Base-by-base conservation (phyloP, 2,888 invertebrate species). In the Kuschelorhynchus macadamiae region DNA sequence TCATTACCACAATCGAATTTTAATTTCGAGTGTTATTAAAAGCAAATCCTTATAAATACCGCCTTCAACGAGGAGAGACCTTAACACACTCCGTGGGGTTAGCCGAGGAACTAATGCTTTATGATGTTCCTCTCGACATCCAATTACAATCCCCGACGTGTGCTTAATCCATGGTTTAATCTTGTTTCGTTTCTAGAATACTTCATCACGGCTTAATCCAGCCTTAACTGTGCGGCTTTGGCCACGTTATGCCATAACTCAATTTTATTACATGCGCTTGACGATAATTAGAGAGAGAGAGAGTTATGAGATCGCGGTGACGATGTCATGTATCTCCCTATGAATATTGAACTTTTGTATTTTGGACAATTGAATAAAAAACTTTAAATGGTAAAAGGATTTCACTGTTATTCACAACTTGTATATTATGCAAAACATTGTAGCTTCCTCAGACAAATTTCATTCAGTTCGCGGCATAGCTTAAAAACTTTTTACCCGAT, bases 101-200 rank as follows among this genome's bases (percentile, higher is more conserved):
- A n/a, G 55, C 42, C 42, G 39, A n/a, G 25, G 49, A 49, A 56
- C 42, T 64, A 60, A 66, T 30, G 59, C 66, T 52, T 44, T 20
- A 49, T 56, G 56, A 57, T 39, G 56, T 47, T 46, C n/a, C 63
- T 49, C 39, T 18, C 66, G 60, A 49, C 60, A 52, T 68, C 64
- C 68, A 68, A 68, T 68, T 68, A 68, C 60, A 62, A 63, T 20
- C 57, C 57, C 44, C 56, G 44, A 57, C 68, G 63, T 53, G 64
- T 47, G 44, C 21, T 57, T 68, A 68, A 64, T 60, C 59, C 49
- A 44, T 16, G 50, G 42, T 64, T 68, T 68, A 68, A 64, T 68
- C 68, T 68, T 63, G 68, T n/a, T n/a, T n/a, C 64, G 68, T 68
- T 68, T 64, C 64, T 44, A 47, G 64, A 64, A 68, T 64, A 64